A percentile compares a stretch with the other conserved stretches of the same genome.
Evolutionary conservation across 1,140 invertebrate genomes (phyloP).

Genomic region (Psix sp.): DNA sequence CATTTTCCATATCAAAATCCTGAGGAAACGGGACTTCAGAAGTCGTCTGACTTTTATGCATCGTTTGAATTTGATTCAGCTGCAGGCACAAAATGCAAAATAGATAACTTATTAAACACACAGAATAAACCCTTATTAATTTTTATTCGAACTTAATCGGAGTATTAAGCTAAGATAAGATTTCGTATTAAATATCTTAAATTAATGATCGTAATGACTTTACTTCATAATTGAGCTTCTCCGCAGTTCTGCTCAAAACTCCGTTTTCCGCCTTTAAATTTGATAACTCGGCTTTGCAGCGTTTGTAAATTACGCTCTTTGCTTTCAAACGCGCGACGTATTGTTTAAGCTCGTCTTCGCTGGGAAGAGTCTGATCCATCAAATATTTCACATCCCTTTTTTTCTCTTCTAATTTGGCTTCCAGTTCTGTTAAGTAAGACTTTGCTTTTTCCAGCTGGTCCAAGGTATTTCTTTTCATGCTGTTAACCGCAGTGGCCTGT

Average conservation of each 20-base stretch:
- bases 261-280: conserved; percentile 84
- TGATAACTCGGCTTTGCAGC: conserved; percentile 84
- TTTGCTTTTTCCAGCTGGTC: conserved; percentile 83
- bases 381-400: conserved; percentile 74
- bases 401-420: conserved; percentile 77
- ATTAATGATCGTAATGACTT: not conserved
- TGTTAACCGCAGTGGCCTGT: conserved; percentile 87
- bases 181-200: no score
- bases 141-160: no score
- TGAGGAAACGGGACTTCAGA: conserved; percentile 73
- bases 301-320: conserved; percentile 88
- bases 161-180: no score
- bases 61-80: conserved; percentile 65
- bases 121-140: not conserved
- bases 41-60: conserved; percentile 77
- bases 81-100: conserved; percentile 23
- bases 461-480: conserved; percentile 86
- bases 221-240: conserved; percentile 77
- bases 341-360: conserved; percentile 89
- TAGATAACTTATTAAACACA: conserved; percentile 11
- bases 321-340: conserved; percentile 87
- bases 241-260: conserved; percentile 80
- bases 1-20: conserved; percentile 79
- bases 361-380: conserved; percentile 80
- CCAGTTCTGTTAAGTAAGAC: conserved; percentile 79